These are phyloP conservation scores for Notolabrus celidotus DNA, from an alignment of 2,797 vertebrate species.

Conservation along the genomic window DNA sequence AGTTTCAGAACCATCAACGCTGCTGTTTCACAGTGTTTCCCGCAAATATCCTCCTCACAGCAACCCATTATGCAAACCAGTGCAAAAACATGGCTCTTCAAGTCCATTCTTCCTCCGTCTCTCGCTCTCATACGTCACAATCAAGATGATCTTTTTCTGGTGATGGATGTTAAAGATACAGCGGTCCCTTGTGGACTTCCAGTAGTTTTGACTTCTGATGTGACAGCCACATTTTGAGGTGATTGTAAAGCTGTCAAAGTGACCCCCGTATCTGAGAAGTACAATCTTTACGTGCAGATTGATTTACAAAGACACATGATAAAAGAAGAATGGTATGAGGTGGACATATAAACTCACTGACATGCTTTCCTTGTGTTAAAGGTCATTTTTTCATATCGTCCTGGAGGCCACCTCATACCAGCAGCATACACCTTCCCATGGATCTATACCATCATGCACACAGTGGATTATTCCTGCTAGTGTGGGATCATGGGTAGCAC, in stretches of 20 bases:
- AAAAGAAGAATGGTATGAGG: not conserved
- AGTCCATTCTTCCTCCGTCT: conserved; percentile 11
- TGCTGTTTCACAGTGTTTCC: conserved; percentile 56
- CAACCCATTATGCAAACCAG: conserved; percentile 69
- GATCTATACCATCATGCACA: conserved; percentile 42
- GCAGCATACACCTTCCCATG: conserved; percentile 15
- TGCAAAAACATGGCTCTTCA: conserved; percentile 52
- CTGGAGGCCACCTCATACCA: conserved; percentile 32
- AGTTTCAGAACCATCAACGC: conserved; percentile 65
- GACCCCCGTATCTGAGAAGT: conserved; percentile 24
- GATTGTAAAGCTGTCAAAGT: conserved; percentile 37
- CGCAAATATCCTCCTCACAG: conserved; percentile 29
- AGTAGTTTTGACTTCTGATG: conserved; percentile 55
- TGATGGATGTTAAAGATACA: conserved; percentile 54
- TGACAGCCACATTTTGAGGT: conserved; percentile 42
- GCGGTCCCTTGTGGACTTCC: conserved; percentile 39
- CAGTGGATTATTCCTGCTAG: conserved; percentile 49
- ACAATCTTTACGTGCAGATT: conserved; percentile 11
- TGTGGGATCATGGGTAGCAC: conserved; percentile 48
- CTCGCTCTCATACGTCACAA: conserved; percentile 27
- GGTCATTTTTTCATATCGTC: conserved; percentile 49
- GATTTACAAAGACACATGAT: conserved; percentile 15
- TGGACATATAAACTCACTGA: not conserved
- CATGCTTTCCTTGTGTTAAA: conserved; percentile 43
- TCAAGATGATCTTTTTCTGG: conserved; percentile 46